These are phyloP conservation scores for Masticophis lateralis DNA, from an alignment of 2,797 vertebrate species.

Conservation along the genomic window DNA sequence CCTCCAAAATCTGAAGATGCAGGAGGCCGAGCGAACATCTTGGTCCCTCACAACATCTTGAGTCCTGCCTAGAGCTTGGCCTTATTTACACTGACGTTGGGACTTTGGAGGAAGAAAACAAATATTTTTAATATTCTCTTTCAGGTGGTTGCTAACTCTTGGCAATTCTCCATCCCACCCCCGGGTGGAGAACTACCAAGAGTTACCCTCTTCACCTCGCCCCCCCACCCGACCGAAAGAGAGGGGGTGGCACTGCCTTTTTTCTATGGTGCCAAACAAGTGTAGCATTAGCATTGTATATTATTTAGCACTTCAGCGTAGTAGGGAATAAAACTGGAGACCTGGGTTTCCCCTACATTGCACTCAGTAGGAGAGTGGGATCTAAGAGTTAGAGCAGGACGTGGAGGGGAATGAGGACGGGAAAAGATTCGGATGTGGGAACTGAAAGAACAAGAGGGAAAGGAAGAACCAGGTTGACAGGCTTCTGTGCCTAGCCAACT, in stretches of 20 bases:
- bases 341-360: not conserved
- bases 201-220: not conserved
- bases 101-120: no score
- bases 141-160: not conserved
- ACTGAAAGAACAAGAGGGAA: no score
- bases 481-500: not conserved
- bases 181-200: not conserved
- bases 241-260: not conserved
- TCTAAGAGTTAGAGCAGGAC: not conserved
- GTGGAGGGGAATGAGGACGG: not conserved
- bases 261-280: conserved; percentile 16
- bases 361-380: not conserved
- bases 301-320: not conserved
- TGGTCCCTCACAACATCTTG: no score
- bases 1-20: not conserved
- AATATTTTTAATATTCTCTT: not conserved
- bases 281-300: conserved; percentile 5
- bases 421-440: not conserved
- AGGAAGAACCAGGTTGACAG: not conserved
- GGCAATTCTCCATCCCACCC: not conserved
- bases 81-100: not conserved
- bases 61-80: no score
- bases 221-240: no score
- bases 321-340: not conserved
- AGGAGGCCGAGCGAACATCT: not conserved